phyloP scores from a whole-genome alignment of 2,797 vertebrate species.

The Neosilurus hyrtlii region DNA sequence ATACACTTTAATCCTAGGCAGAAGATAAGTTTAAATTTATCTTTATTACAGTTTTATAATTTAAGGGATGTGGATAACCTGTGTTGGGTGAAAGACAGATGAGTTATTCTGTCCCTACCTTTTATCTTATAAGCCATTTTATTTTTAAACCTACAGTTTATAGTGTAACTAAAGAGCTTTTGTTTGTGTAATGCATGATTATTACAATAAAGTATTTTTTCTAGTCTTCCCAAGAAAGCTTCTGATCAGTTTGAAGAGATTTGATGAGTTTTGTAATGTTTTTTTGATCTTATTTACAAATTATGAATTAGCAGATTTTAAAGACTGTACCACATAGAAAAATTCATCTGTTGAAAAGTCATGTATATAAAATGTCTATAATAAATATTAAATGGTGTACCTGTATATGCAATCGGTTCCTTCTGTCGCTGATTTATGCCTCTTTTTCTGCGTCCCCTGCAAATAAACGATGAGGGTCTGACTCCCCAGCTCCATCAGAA shows the following conservation, averaged over 20 bases:
- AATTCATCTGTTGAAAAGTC: constrained; percentile 91
- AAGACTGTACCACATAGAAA: constrained; percentile 96
- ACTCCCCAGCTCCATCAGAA: too few relatives aligned
- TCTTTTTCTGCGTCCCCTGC: neutral
- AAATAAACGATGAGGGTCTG: too few relatives aligned
- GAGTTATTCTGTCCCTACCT: constrained; percentile 68
- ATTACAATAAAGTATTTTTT: constrained; percentile 98
- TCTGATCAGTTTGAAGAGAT: constrained; percentile 91
- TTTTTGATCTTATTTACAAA: constrained; percentile 79
- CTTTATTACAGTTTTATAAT: constrained; percentile 55
- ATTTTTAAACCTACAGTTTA: constrained; percentile 79
- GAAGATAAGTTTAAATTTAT: constrained; percentile 67
- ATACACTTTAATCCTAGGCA: constrained; percentile 61
- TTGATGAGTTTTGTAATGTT: constrained; percentile 95
- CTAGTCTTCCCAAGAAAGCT: constrained; percentile 89
- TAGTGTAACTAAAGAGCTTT: constrained; percentile 84
- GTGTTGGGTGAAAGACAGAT: constrained; percentile 73
- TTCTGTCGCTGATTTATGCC: constrained; percentile 34
- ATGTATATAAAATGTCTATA: constrained; percentile 99
- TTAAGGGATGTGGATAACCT: constrained; percentile 70
- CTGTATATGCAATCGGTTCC: constrained; percentile 75
- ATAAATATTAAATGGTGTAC: constrained; percentile 99
- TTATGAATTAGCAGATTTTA: constrained; percentile 93
- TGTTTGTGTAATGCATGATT: constrained; percentile 98
- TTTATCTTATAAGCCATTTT: constrained; percentile 58